Percentiles rank a stretch among this genome's conserved stretches.
phyloP scores from a whole-genome alignment of 1,140 invertebrate genomes.

The Tetragonula clypearis region DNA sequence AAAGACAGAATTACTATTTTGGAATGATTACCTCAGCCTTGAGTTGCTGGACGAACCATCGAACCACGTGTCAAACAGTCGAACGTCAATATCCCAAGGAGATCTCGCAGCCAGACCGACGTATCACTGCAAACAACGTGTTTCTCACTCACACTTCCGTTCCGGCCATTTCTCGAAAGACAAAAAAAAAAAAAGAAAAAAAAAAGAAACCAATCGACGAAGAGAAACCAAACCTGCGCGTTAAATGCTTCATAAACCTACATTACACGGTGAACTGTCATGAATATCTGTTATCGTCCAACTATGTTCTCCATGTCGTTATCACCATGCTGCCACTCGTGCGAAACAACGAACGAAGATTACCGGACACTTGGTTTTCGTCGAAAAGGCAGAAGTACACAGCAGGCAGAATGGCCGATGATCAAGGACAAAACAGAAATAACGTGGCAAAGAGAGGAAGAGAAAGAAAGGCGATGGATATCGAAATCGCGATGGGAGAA shows the following conservation, averaged over 20 bases:
- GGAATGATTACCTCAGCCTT: slow-evolving; percentile 6
- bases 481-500: not conserved
- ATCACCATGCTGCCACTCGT: slow-evolving; percentile 1
- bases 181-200: no score
- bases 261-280: not conserved
- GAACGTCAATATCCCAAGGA: not conserved
- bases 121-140: slow-evolving; percentile 18
- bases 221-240: no score
- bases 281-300: slow-evolving; percentile 26
- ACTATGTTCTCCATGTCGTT: slow-evolving; percentile 18
- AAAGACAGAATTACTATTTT: not conserved
- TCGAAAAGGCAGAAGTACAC: not conserved
- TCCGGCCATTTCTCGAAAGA: slow-evolving; percentile 15
- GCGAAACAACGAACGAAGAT: not conserved
- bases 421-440: not conserved
- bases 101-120: not conserved
- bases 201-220: not conserved
- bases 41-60: not conserved
- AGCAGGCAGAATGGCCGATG: not conserved
- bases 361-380: not conserved
- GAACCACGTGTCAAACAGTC: not conserved
- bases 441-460: not conserved
- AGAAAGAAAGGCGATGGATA: not conserved
- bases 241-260: slow-evolving; percentile 32
- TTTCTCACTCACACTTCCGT: slow-evolving; percentile 41